Percentiles rank a stretch among this genome's conserved stretches.
These are phyloP conservation scores for Cyclophora punctaria DNA, from an alignment of 2,888 invertebrate species.

Conservation along the genomic window DNA sequence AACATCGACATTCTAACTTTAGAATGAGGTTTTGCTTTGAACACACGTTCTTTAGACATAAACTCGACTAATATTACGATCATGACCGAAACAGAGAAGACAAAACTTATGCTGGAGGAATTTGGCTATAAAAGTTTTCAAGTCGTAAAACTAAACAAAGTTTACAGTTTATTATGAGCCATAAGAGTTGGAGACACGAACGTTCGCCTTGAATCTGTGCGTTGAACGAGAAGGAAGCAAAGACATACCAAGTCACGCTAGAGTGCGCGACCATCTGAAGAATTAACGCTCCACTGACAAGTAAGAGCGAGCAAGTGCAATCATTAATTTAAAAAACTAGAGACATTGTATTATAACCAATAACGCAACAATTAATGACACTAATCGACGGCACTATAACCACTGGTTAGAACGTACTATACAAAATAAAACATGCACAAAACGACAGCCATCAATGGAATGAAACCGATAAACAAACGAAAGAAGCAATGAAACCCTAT, in stretches of 20 bases:
- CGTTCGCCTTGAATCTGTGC: conserved; percentile 3
- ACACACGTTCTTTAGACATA: conserved; percentile 7
- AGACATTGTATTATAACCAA: conserved; percentile 8
- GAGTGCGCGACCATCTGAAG: conserved; percentile 19
- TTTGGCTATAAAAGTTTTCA: conserved; percentile 15
- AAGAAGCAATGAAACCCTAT: conserved; percentile 11
- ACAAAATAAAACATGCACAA: neutral
- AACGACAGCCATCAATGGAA: neutral
- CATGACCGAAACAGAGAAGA: no score
- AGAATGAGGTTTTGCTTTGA: neutral
- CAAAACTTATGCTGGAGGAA: no score
- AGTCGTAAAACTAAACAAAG: conserved; percentile 11
- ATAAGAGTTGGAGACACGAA: neutral
- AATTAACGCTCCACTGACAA: conserved; percentile 21
- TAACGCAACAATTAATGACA: conserved; percentile 5
- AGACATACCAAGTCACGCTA: conserved; percentile 26
- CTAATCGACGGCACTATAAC: neutral
- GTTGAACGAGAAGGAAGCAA: conserved; percentile 32
- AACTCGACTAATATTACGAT: conserved; percentile 14
- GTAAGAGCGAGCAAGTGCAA: conserved; percentile 13
- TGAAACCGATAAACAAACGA: conserved; percentile 11
- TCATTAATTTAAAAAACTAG: conserved; percentile 8
- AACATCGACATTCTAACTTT: conserved; percentile 1
- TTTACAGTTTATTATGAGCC: neutral
- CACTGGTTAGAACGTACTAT: neutral